Evolutionary conservation across 2,113 vertebrate species (phyloP).

Genomic region (Peromyscus polionotus): DNA sequence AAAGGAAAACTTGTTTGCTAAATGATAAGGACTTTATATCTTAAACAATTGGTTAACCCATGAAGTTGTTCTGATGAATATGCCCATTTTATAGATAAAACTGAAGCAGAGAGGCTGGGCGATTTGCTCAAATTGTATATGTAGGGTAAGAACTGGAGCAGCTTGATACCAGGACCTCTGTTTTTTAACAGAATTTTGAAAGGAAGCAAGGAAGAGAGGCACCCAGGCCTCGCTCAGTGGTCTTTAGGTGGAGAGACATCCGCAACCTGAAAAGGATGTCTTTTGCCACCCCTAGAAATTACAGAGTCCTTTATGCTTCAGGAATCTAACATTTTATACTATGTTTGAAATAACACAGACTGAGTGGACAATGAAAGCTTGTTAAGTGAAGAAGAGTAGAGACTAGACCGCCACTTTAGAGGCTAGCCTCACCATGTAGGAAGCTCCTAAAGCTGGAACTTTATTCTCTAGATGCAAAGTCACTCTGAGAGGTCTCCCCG

Average conservation of each 20-base stretch:
- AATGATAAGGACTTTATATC: background rate
- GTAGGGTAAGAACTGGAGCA: background rate
- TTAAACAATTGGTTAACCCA: background rate
- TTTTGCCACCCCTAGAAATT: background rate
- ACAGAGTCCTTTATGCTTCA: background rate
- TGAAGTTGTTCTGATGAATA: background rate
- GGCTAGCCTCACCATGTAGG: background rate
- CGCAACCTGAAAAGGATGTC: background rate
- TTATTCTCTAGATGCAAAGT: constrained; percentile 35
- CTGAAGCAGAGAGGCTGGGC: background rate
- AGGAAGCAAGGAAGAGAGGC: background rate
- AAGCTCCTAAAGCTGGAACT: background rate
- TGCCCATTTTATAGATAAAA: background rate
- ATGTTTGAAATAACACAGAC: constrained; percentile 12
- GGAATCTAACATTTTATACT: background rate
- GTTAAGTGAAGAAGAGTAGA: constrained; percentile 42
- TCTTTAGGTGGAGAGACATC: background rate
- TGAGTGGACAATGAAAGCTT: background rate
- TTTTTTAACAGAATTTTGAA: background rate
- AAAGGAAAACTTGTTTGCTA: background rate
- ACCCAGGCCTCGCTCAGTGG: background rate
- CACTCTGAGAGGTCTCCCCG: background rate
- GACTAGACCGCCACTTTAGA: constrained; percentile 21
- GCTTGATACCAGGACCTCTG: background rate
- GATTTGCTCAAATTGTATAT: background rate